These are phyloP conservation scores for mouse (Mus musculus) DNA, from an alignment of 2,113 vertebrate species.

Conservation along the genomic window DNA sequence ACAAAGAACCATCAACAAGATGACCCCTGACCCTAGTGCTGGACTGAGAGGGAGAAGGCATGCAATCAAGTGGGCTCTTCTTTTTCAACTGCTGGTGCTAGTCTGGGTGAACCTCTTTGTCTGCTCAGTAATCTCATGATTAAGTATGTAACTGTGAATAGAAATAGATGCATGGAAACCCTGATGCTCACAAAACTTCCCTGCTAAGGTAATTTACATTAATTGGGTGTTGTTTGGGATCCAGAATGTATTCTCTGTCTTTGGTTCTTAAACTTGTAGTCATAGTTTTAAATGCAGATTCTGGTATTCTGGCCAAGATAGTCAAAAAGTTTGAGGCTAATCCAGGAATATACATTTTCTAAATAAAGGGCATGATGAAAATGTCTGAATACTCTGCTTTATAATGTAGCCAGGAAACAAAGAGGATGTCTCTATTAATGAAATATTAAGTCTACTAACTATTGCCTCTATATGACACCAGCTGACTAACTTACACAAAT, in stretches of 20 bases:
- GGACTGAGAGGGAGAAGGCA: not conserved
- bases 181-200: not conserved
- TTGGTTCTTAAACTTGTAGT: not conserved
- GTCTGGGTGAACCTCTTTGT: not conserved
- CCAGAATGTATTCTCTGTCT: not conserved
- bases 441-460: not conserved
- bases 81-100: not conserved
- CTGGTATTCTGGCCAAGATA: not conserved
- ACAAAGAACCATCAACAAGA: not conserved
- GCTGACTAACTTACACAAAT: slow-evolving; percentile 14
- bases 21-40: not conserved
- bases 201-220: not conserved
- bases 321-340: not conserved
- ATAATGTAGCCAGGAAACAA: not conserved
- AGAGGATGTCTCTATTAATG: not conserved
- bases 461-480: not conserved
- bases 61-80: not conserved
- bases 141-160: not conserved
- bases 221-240: not conserved
- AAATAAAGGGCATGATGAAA: not conserved
- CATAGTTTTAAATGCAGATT: slow-evolving; percentile 40
- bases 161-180: not conserved
- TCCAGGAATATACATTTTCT: not conserved
- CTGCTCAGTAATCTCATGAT: not conserved
- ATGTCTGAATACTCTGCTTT: not conserved